Evolutionary conservation across 2,888 invertebrate species (phyloP), one percentile per base, ranked within the genome.

Genomic region (Drosophila affinis): DNA sequence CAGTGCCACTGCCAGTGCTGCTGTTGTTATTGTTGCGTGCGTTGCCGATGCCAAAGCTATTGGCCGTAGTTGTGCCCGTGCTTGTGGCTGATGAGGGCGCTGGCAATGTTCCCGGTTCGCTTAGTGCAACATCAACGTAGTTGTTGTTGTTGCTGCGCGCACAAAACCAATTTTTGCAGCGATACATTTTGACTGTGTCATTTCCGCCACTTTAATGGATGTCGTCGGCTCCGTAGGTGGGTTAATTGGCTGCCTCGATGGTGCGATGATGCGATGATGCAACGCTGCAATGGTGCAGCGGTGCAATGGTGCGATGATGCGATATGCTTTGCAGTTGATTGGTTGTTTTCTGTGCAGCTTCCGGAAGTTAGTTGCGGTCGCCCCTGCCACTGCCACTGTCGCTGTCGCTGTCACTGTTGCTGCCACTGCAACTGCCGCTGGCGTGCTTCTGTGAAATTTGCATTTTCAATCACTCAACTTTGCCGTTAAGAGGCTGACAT

Each of bases 131-230:
- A 73, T 90, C 90, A 46, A 87, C 87, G 57, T 90, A 90, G 81
- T 91, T 89, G 78, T 91, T 91, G 77, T 90, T 91, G 81, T 91
- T 91, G 78, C 87, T 92, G 69, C 92, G 91, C 55, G 91, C 88
- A 87, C 92, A 92, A 81, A 92, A 92, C 92, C 92, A 92, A 79
- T 89, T 91, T 81, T 91, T 89, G 80, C 92, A 92, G 73, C 91
- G 92, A 85, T 92, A 91, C 87, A 92, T 91, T 82, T 78, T 76
- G 87, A 63, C 81, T 76, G 73, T 83, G 87, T 87, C 83, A 83
- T 83, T 83, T 81, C 83, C 83, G 77, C 79, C 88, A 69, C 84
- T 83, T 83, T 84, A 82, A 83, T 77, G 77, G 77, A 70, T 64
- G 57, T 70, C 56, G 69, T 52, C 21, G 45, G 9, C 51, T 34